A percentile compares a stretch with the other conserved stretches of the same genome.
Conservation (phyloP, 2,888 invertebrate species). For the Achlya flavicornis region DNA sequence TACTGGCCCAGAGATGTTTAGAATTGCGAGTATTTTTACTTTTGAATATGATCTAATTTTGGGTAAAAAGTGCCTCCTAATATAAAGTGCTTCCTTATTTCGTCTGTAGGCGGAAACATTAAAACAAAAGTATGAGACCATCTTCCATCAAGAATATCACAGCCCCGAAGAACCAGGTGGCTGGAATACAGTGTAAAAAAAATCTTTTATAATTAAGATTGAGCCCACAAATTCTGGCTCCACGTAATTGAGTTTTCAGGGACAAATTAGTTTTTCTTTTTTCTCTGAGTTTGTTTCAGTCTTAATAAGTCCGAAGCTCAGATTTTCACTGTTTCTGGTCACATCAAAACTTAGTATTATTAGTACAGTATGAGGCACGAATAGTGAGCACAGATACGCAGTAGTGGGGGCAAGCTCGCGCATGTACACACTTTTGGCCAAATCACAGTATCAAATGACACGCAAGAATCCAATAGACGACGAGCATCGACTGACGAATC, state of each 20-base stretch:
- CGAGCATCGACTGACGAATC: no score
- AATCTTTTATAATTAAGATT: background rate
- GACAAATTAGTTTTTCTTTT: constrained; percentile 5
- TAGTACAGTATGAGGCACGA: no score
- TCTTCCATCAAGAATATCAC: background rate
- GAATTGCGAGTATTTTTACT: background rate
- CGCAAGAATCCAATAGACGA: no score
- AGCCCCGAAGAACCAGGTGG: background rate
- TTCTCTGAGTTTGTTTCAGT: background rate
- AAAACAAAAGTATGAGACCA: background rate
- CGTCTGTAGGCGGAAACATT: background rate
- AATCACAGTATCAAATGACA: no score
- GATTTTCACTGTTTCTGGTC: background rate
- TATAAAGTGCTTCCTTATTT: background rate
- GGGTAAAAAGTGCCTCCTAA: no score
- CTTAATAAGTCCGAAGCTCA: background rate
- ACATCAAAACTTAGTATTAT: no score
- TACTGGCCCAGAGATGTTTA: no score
- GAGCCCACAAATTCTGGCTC: background rate
- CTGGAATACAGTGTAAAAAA: background rate
- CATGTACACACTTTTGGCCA: no score
- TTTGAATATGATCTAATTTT: no score
- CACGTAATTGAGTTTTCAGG: constrained; percentile 3
- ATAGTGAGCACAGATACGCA: no score
- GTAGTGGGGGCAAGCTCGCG: no score